Evolutionary conservation across 2,113 vertebrate genomes (phyloP), one percentile per base, ranked within the genome.

Genomic region (Zapus hudsonius): DNA sequence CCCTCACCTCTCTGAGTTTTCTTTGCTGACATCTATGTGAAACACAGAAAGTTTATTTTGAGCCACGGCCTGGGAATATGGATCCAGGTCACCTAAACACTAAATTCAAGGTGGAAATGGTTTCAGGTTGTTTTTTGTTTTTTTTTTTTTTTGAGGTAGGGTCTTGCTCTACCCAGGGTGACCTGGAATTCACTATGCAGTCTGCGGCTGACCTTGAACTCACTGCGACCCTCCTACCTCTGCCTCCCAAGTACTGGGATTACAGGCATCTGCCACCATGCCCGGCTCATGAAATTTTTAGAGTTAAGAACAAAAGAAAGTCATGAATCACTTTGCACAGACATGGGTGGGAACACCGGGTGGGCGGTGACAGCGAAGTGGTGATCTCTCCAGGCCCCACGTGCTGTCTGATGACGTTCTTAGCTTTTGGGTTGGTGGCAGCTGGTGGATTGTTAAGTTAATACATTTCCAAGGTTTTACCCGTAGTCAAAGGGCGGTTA

Each of bases 41-140:
- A 27, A 69, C 66, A 33, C 64, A 84, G 25, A 19, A 5, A 27
- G 44, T 20, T 84, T 52, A 29, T 55, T 84, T 33, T 84, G 82
- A 23, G 27, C 7, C 2, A 3, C 17, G 64, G 20, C 42, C 33
- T 1, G 33, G 31, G 17, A 23, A 25, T 0, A 6, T 20, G 36
- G 44, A 5, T 17, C 36, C n/a, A 55, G 47, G 7, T 10, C 0
- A 20, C 82, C 44, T 4, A 55, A 69, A 29, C 7, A 12, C 44
- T 23, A 12, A 7, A 23, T 19, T 55, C 33, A 4, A 11, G 0
- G 33, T 27, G 3, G 40, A 29, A 31, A 66, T 66, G 64, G 29
- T 13, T 63, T 66, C n/a, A n/a, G n/a, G n/a, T n/a, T n/a, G n/a
- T n/a, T n/a, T n/a, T n/a, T n/a, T n/a, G n/a, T n/a, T n/a, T n/a